A percentile compares a stretch with the other conserved stretches of the same genome.
phyloP scores from a whole-genome alignment of 2,888 invertebrate genomes.

The Pecten maximus region DNA sequence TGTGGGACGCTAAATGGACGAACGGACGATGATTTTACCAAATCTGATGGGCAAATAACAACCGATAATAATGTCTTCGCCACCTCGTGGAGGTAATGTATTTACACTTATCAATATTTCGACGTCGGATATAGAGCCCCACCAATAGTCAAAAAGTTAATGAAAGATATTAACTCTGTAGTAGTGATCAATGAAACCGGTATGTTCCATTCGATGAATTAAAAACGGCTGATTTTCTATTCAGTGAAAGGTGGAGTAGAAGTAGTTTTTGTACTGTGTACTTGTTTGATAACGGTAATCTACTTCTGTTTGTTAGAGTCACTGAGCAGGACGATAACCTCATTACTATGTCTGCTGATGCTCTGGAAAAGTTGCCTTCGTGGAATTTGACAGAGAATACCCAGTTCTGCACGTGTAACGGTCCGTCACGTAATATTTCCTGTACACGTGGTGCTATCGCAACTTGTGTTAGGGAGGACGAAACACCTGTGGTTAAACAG shows the following conservation, averaged over 20 bases:
- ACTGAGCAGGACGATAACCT: background rate
- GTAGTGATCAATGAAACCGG: no score
- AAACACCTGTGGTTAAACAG: background rate
- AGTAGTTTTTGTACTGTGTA: no score
- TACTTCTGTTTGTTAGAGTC: background rate
- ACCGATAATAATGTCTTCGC: slow-evolving; percentile 23
- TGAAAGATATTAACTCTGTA: no score
- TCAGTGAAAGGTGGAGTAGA: no score
- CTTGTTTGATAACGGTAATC: background rate
- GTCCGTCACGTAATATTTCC: background rate
- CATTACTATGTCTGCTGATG: background rate
- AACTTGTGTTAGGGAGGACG: background rate
- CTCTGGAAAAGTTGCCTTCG: background rate
- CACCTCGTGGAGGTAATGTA: background rate
- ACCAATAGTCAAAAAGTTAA: no score
- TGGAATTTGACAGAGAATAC: background rate
- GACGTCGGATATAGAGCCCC: no score
- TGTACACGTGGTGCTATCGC: background rate
- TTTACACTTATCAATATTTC: no score
- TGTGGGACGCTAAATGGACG: slow-evolving; percentile 44
- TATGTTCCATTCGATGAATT: no score
- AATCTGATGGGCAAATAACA: slow-evolving; percentile 19
- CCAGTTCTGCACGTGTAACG: background rate
- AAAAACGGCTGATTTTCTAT: no score
- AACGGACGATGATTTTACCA: slow-evolving; percentile 22